Evolutionary conservation across 1,140 invertebrate genomes (phyloP).

Genomic region (Aphaenogaster floridana): DNA sequence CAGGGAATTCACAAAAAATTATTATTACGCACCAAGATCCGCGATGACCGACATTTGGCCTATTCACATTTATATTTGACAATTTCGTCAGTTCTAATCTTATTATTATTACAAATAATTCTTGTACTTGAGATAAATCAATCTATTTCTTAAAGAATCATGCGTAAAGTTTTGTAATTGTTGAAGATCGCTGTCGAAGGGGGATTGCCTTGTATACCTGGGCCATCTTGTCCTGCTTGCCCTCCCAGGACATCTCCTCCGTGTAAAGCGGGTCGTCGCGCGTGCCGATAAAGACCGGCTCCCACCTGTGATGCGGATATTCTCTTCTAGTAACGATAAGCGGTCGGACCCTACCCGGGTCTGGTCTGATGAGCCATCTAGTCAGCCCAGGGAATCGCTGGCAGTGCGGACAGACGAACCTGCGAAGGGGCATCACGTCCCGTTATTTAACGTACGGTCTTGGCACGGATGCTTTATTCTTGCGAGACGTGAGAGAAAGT

Average conservation of each 20-base stretch:
- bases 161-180: neutral
- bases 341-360: constrained; percentile 87
- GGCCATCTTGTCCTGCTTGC: constrained; percentile 94
- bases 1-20: no score
- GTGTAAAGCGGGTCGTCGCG: constrained; percentile 93
- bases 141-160: neutral
- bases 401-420: constrained; percentile 90
- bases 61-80: no score
- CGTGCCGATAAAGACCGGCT: constrained; percentile 94
- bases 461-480: neutral
- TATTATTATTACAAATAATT: neutral
- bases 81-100: no score
- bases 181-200: constrained; percentile 3
- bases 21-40: no score
- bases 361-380: constrained; percentile 89
- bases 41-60: no score
- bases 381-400: constrained; percentile 92
- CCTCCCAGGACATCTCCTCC: constrained; percentile 94
- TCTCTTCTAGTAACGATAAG: constrained; percentile 90
- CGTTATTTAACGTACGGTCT: neutral
- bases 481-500: neutral
- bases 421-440: constrained; percentile 29
- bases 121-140: neutral
- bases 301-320: constrained; percentile 92
- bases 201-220: constrained; percentile 89